These are phyloP conservation scores for Dyspetes luteomarginatus DNA, from an alignment of 2,888 invertebrate genomes.

Conservation along the genomic window DNA sequence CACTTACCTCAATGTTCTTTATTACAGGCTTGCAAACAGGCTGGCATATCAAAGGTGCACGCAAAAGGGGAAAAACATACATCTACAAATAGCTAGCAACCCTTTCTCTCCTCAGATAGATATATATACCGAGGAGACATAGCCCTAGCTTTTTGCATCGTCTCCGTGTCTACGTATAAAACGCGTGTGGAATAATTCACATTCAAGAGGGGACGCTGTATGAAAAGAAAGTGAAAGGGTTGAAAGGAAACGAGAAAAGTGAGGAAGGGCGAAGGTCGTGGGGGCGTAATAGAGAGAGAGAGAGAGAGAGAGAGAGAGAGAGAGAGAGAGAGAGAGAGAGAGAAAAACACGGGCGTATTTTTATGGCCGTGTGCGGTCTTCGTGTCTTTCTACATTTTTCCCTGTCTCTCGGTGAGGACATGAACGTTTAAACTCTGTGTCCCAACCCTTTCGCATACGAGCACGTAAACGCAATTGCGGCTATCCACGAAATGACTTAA, in stretches of 20 bases:
- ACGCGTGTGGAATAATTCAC: constrained; percentile 54
- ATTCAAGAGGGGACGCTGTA: constrained; percentile 4
- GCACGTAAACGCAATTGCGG: constrained; percentile 39
- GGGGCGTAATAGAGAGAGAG: constrained; percentile 1
- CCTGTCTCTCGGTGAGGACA: constrained; percentile 15
- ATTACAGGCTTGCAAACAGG: constrained; percentile 38
- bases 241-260: constrained; percentile 21
- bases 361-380: neutral
- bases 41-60: constrained; percentile 52
- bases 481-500: constrained; percentile 50
- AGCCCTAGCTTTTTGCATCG: constrained; percentile 16
- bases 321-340: constrained; percentile 10
- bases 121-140: no score
- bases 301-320: constrained; percentile 28
- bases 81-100: neutral
- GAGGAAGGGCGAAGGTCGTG: constrained; percentile 19
- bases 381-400: neutral
- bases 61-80: constrained; percentile 13
- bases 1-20: constrained; percentile 49
- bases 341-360: constrained; percentile 9
- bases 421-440: constrained; percentile 28
- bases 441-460: constrained; percentile 1
- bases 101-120: constrained; percentile 20
- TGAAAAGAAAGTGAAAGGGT: constrained; percentile 27
- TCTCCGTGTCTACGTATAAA: neutral